phyloP scores from a whole-genome alignment of 1,140 invertebrate genomes.

The Amyelois transitella region DNA sequence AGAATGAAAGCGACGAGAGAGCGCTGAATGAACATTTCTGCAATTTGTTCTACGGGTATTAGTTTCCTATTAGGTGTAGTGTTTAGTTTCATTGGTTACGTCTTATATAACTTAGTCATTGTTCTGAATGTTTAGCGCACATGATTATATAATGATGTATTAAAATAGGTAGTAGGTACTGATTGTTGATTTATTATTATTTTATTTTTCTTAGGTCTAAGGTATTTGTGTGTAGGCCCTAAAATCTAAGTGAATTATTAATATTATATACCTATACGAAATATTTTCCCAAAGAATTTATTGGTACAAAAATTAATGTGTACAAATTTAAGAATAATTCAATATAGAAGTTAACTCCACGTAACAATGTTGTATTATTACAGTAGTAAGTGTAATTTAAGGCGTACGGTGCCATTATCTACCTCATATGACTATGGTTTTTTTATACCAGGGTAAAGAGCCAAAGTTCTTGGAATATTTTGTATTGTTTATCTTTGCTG shows the following conservation, averaged over 20 bases:
- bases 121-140: constrained; percentile 57
- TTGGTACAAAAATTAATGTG: constrained; percentile 69
- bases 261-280: constrained; percentile 36
- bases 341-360: constrained; percentile 58
- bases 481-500: constrained; percentile 48
- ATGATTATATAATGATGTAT: constrained; percentile 44
- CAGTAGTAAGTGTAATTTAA: constrained; percentile 62
- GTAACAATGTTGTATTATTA: constrained; percentile 64
- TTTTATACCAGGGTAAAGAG: constrained; percentile 60
- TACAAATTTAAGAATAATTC: constrained; percentile 59
- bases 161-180: constrained; percentile 51
- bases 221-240: constrained; percentile 43
- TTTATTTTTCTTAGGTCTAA: constrained; percentile 61
- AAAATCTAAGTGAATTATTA: constrained; percentile 31
- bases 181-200: constrained; percentile 72
- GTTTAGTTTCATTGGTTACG: constrained; percentile 59
- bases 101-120: constrained; percentile 39
- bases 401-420: constrained; percentile 57
- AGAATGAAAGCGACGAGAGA: background rate
- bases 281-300: constrained; percentile 70
- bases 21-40: constrained; percentile 31
- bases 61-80: constrained; percentile 71
- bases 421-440: constrained; percentile 53
- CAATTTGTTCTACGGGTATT: constrained; percentile 74
- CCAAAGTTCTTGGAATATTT: constrained; percentile 66